Evolutionary conservation across 1,140 invertebrate genomes (phyloP).

Genomic region (Sinonovacula constricta): DNA sequence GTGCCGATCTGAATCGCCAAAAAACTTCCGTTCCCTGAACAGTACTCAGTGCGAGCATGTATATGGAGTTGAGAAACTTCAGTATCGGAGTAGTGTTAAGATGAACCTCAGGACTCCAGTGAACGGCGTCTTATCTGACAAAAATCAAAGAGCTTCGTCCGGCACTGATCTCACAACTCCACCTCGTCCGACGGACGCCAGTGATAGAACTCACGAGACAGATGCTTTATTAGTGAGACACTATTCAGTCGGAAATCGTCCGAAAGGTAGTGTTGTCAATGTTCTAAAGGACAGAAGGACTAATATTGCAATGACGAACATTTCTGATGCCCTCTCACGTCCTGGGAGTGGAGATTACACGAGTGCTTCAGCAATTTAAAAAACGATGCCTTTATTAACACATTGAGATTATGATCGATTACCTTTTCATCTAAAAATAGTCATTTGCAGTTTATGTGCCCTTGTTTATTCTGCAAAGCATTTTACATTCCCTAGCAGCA

Average conservation of each 20-base stretch:
- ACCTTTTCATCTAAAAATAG: too few species aligned
- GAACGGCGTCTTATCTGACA: slow-evolving; percentile 11
- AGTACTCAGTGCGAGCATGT: too few species aligned
- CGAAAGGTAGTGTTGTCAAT: not conserved
- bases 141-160: slow-evolving; percentile 18
- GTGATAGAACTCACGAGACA: not conserved
- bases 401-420: too few species aligned
- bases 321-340: too few species aligned
- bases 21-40: too few species aligned
- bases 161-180: slow-evolving; percentile 24
- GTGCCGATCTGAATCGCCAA: slow-evolving; percentile 29
- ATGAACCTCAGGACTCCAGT: not conserved
- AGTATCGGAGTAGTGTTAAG: not conserved
- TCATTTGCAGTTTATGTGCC: too few species aligned
- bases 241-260: slow-evolving; percentile 30
- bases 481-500: too few species aligned
- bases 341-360: too few species aligned
- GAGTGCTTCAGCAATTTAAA: too few species aligned
- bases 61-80: not conserved
- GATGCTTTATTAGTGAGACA: slow-evolving; percentile 25
- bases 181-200: not conserved
- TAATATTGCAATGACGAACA: too few species aligned
- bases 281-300: not conserved
- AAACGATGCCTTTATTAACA: too few species aligned
- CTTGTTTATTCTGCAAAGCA: too few species aligned